Base-by-base conservation (phyloP, 2,888 invertebrate genomes). In the Metacarcinus magister region DNA sequence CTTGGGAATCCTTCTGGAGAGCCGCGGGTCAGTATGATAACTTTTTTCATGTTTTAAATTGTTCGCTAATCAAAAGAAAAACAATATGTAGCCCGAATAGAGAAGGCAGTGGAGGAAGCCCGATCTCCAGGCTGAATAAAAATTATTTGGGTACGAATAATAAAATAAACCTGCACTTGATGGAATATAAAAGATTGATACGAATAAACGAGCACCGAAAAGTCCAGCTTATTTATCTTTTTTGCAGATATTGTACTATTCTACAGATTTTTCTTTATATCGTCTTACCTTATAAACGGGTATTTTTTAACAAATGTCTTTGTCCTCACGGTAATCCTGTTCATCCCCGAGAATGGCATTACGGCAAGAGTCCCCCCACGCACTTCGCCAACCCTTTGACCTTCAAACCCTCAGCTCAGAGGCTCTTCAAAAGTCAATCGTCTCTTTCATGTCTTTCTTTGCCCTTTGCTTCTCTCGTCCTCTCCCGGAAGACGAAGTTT, bases 381-480 rank as follows among this genome's bases (percentile, higher is more conserved):
- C 39, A 32, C 39, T 16, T n/a, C 13, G 87, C 39, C 39, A 39
- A 87, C 67, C 39, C 39, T 87, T 87, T 87, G 87, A 87, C 87
- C 87, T 87, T 87, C 39, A 5, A 13, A 13, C n/a, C 13, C 39
- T 87, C 16, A 7, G 0, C 87, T 16, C 39, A n/a, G 7, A 28
- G 39, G 23, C 87, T 87, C 87, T 87, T 87, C 82, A 7, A 87
- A 87, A 87, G 13, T 87, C 87, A 87, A 87, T 87, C 87, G 87
- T 87, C 39, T 87, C 87, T 87, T 87, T 87, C 87, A 87, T 87
- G 32, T 87, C 87, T 87, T 87, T 87, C 87, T 32, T 39, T 87
- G 0, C 87, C 87, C 87, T 75, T 75, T 39, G 87, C 39, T 87
- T 87, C 39, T 16, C 87, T 39, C 32, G 87, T 28, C 75, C 87